Evolutionary conservation across 1,140 invertebrate genomes (phyloP), one percentile per base, ranked within the genome.

Genomic region (Parapsyche elsis): DNA sequence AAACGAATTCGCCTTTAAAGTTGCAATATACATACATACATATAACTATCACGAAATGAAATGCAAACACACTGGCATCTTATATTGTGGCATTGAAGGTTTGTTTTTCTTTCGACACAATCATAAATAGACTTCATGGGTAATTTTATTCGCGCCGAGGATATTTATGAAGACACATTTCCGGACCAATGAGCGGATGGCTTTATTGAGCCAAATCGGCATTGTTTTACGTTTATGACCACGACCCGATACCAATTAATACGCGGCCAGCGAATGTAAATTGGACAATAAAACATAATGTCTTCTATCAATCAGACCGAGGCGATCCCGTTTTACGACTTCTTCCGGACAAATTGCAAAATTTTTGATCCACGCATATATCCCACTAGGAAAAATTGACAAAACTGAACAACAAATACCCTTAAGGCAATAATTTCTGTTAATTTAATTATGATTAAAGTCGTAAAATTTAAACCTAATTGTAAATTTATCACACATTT

Each of bases 201-300:
- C 64, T 67, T 67, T 67, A 67, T 67, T 67, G 64, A 26, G 64
- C n/a, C 64, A 67, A 67, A 67, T 67, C 64, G 64, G 64, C 64
- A 67, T 67, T 67, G 64, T 67, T 67, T 67, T 30, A 30, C 64
- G 24, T 67, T 67, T 67, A 67, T n/a, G 64, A 24, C 24, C 64
- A 5, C 19, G 59, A 12, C 21, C n/a, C 64, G 64, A 67, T 67
- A 67, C 64, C 23, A 67, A 24, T 67, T 24, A 67, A 24, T 24
- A 12, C 21, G 19, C 24, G 64, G 24, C 64, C 64, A 26, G 10
- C 64, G 24, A 67, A 67, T 67, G 64, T 67, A 67, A 67, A 67
- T 67, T 67, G 64, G 24, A 67, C 64, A 67, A 67, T 67, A 67
- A 67, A 67, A 26, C 23, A 24, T 9, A 67, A 67, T 26, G 21